Evolutionary conservation across 2,888 invertebrate genomes (phyloP).

Genomic region (Brachyptera putata): DNA sequence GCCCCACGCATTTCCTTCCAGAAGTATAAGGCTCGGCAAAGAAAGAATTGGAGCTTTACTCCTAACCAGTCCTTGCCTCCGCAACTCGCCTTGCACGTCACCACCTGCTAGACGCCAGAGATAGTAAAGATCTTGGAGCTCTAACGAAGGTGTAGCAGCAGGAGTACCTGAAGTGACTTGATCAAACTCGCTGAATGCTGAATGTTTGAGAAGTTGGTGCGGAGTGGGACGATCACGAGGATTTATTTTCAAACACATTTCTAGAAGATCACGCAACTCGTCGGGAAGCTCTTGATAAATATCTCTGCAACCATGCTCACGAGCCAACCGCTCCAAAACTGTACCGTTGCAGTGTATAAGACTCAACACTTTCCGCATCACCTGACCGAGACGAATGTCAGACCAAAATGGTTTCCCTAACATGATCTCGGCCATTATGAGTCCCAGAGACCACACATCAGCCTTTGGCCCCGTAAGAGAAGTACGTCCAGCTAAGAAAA

Average conservation of each 20-base stretch:
- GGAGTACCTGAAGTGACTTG: slow-evolving; percentile 13
- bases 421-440: slow-evolving; percentile 77
- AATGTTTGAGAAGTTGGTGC: slow-evolving; percentile 53
- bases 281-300: slow-evolving; percentile 1
- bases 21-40: slow-evolving; percentile 72
- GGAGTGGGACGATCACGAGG: slow-evolving; percentile 60
- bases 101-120: slow-evolving; percentile 96
- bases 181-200: slow-evolving; percentile 46
- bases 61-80: slow-evolving; percentile 85
- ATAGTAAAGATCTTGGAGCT: slow-evolving; percentile 82
- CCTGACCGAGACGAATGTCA: slow-evolving; percentile 67
- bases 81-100: slow-evolving; percentile 84
- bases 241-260: slow-evolving; percentile 44
- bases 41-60: slow-evolving; percentile 73
- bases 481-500: slow-evolving; percentile 60
- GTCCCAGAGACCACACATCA: slow-evolving; percentile 94
- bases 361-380: slow-evolving; percentile 69
- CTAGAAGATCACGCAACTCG: slow-evolving; percentile 6
- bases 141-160: slow-evolving; percentile 45
- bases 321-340: slow-evolving; percentile 67
- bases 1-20: slow-evolving; percentile 42
- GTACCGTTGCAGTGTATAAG: slow-evolving; percentile 57
- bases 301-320: slow-evolving; percentile 70
- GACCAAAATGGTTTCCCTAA: slow-evolving; percentile 68
- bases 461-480: slow-evolving; percentile 62